A percentile compares a stretch with the other conserved stretches of the same genome.
These are phyloP conservation scores for Sylvilagus bachmani DNA, from an alignment of 2,113 vertebrate genomes.

Conservation along the genomic window DNA sequence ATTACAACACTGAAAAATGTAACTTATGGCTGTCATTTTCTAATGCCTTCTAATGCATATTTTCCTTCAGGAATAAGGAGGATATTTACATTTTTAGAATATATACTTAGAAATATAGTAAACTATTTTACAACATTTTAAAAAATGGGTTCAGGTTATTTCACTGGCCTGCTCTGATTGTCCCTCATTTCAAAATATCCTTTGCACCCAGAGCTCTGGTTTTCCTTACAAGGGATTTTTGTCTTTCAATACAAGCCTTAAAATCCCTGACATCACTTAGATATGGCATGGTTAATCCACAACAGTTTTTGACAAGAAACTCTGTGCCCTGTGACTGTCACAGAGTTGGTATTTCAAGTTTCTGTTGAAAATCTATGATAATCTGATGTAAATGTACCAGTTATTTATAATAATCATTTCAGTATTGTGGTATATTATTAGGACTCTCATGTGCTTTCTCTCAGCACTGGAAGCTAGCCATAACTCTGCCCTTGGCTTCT, in stretches of 20 bases:
- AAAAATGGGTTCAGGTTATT: slow-evolving; percentile 9
- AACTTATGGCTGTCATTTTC: background rate
- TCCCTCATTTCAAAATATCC: slow-evolving; percentile 54
- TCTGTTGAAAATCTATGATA: slow-evolving; percentile 53
- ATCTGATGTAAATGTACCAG: slow-evolving; percentile 40
- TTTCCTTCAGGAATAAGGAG: background rate
- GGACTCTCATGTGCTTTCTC: slow-evolving; percentile 41
- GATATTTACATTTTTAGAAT: background rate
- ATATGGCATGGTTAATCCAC: background rate
- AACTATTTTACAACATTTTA: background rate
- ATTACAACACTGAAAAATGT: slow-evolving; percentile 13
- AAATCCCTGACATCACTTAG: slow-evolving; percentile 9
- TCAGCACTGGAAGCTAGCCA: slow-evolving; percentile 10
- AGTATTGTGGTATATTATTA: slow-evolving; percentile 47
- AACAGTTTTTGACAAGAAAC: slow-evolving; percentile 58
- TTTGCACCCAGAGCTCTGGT: background rate
- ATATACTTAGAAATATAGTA: background rate
- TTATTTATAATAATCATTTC: slow-evolving; percentile 58
- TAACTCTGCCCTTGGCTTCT: slow-evolving; percentile 48
- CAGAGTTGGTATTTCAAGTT: slow-evolving; percentile 39
- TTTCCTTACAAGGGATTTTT: slow-evolving; percentile 43
- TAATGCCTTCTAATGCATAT: background rate
- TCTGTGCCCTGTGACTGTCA: background rate
- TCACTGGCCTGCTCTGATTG: background rate
- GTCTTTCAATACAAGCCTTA: slow-evolving; percentile 33